These are phyloP conservation scores for Eonycteris spelaea DNA, from an alignment of 2,113 vertebrate species.

Conservation along the genomic window DNA sequence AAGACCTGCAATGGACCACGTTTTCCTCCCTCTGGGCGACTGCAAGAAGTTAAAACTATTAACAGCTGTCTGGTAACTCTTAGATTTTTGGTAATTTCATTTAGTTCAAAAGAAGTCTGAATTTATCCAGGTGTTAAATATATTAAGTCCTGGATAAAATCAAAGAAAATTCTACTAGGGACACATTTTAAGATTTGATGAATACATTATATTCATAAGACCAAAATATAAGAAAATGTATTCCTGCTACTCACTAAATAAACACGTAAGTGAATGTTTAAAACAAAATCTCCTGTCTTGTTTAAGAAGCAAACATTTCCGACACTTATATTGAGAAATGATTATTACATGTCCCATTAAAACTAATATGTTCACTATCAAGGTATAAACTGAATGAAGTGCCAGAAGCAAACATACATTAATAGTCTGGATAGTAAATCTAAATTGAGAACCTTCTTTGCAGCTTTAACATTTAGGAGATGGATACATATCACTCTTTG, in stretches of 20 bases:
- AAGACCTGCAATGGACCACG: not conserved
- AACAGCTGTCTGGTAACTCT: conserved; percentile 50
- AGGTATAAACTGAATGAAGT: not conserved
- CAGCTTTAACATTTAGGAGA: not conserved
- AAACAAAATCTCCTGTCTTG: not conserved
- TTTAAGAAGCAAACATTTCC: conserved; percentile 47
- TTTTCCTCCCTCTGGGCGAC: conserved; percentile 41
- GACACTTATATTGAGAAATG: conserved; percentile 27
- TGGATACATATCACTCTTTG: not conserved
- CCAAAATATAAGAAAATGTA: not conserved
- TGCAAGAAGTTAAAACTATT: conserved; percentile 43
- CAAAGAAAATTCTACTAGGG: conserved; percentile 16
- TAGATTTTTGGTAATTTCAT: conserved; percentile 42
- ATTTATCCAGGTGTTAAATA: conserved; percentile 54
- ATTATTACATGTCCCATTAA: conserved; percentile 3
- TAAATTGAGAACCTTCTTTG: conserved; percentile 17
- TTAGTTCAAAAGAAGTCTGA: conserved; percentile 61
- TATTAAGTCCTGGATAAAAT: conserved; percentile 45
- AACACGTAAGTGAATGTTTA: not conserved
- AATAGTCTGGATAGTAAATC: not conserved
- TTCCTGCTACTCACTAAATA: not conserved
- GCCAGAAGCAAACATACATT: conserved; percentile 11
- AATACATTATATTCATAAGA: not conserved
- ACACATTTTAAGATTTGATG: conserved; percentile 29
- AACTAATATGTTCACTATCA: not conserved